These are phyloP conservation scores for Montipora cactus DNA, from an alignment of 64 coral and sea anemone genomes.

Conservation along the genomic window DNA sequence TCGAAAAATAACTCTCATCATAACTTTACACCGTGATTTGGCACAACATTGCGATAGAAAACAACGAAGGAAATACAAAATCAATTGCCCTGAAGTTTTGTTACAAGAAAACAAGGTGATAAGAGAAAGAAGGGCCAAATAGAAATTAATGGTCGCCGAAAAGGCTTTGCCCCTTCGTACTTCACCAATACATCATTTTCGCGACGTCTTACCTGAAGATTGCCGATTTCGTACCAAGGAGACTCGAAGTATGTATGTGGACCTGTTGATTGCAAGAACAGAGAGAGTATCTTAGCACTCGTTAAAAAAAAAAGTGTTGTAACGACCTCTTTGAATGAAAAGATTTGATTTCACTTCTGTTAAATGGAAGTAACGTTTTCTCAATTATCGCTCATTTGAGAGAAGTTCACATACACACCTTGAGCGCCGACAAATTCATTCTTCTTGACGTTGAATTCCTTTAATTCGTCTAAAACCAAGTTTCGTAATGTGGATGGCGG, in stretches of 20 bases:
- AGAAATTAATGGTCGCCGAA: no score
- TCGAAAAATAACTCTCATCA: no score
- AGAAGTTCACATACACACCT: constrained; percentile 45
- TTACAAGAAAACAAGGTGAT: no score
- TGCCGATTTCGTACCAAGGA: constrained; percentile 82
- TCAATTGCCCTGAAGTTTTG: no score
- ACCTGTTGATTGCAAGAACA: constrained; percentile 46
- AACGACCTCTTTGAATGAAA: neutral
- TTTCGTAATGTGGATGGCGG: constrained; percentile 71
- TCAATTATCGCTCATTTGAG: neutral
- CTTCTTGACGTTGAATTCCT: constrained; percentile 69
- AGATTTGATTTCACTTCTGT: neutral
- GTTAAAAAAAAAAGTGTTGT: neutral
- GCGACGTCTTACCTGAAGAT: constrained; percentile 78
- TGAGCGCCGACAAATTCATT: constrained; percentile 80
- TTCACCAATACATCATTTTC: neutral
- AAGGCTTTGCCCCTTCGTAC: no score
- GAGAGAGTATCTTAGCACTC: neutral
- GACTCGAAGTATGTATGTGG: constrained; percentile 85
- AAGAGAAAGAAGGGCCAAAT: no score
- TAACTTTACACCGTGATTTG: neutral
- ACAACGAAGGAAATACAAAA: neutral
- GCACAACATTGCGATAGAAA: neutral
- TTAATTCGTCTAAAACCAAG: constrained; percentile 91
- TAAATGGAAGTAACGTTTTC: neutral